Base-by-base conservation (phyloP, 2,797 vertebrate species). In the Holocentrus rufus region DNA sequence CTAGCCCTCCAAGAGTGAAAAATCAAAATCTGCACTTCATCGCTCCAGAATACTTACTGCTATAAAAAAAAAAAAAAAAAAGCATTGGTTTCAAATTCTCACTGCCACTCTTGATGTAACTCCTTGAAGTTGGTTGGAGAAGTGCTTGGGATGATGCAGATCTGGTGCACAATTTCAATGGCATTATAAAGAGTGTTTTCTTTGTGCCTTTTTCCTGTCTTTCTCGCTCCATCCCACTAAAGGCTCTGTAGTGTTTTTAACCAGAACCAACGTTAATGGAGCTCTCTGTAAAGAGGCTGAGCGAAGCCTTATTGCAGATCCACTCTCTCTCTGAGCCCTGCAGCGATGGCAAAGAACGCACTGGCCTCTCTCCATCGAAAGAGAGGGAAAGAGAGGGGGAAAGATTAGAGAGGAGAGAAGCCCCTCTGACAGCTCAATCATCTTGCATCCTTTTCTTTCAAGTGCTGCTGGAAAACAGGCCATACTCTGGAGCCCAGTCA, bases 381-480 rank as follows among this genome's bases (percentile, higher is more conserved):
- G 50, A 25, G 15, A 36, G 47, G 13, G 22, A 9, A 20, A 25
- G 46, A 65, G 30, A 62, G 31, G 46, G 20, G 39, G 65, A 2
- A 15, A 36, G 47, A 44, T 63, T 30, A 1, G 46, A 17, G 27
- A 23, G 1, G 39, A 46, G 15, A 53, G 36, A n/a, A 39, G 36
- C 8, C 36, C 36, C 36, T 39, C 36, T 39, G 36, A 39, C 36
- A 39, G 36, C 36, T 39, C 36, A 9, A 39, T 39, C 36, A 9
- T 10, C 36, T 39, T 39, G 36, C 36, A 8, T 39, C 36, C 36
- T 11, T 63, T 57, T 63, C 50, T 53, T 69, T 65, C 39, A 31
- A 50, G 59, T 69, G 64, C 78, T 67, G 64, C 52, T 71, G 65
- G 9, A 39, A 65, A 60, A 69, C 65, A 11, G 58, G 46, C 27